phyloP scores from a whole-genome alignment of 1,140 invertebrate genomes.

The Rhyacophila brunnea region DNA sequence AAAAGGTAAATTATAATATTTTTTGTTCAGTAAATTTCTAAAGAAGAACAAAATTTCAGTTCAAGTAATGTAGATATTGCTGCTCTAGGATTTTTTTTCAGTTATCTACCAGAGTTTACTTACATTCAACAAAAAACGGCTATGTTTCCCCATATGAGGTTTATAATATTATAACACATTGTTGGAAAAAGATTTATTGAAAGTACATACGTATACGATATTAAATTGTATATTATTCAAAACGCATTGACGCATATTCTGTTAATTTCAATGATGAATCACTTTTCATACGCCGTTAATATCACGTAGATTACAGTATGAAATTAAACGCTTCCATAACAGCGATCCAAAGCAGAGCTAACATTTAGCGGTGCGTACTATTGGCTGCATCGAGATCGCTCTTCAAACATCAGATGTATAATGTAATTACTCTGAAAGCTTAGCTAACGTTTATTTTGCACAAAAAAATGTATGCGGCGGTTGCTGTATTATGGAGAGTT shows the following conservation, averaged over 20 bases:
- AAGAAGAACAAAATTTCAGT: too few relatives aligned
- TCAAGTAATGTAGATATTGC: too few relatives aligned
- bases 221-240: neutral
- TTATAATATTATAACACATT: too few relatives aligned
- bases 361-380: neutral
- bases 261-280: neutral
- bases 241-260: neutral
- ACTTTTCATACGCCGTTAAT: neutral
- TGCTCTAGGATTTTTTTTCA: too few relatives aligned
- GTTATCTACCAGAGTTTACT: too few relatives aligned
- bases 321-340: neutral
- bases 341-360: neutral
- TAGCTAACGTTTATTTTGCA: constrained; percentile 18
- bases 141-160: too few relatives aligned
- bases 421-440: constrained; percentile 32
- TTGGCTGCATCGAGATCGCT: constrained; percentile 13
- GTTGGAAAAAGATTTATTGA: too few relatives aligned
- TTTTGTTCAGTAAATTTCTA: too few relatives aligned
- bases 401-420: constrained; percentile 26
- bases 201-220: too few relatives aligned
- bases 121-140: too few relatives aligned
- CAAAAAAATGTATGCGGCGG: constrained; percentile 5
- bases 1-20: too few relatives aligned
- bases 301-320: neutral
- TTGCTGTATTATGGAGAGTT: neutral